Base-by-base conservation (phyloP, 2,888 invertebrate genomes). In the Pollenia labialis region DNA sequence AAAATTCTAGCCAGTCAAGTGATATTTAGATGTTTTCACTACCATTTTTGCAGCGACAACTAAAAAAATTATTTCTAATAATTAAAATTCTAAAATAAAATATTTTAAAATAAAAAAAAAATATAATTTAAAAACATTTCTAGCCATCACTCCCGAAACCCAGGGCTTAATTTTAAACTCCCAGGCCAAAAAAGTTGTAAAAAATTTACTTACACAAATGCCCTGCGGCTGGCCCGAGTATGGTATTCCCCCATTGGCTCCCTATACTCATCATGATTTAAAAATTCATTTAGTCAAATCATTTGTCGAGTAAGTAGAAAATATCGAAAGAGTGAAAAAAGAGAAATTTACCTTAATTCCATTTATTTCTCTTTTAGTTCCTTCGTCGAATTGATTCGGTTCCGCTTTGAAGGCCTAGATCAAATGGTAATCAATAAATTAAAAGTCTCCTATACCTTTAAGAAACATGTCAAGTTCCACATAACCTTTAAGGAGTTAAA, bases 201-300 rank as follows among this genome's bases (percentile, higher is more conserved):
- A 88, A 4, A 89, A 90, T 42, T 10, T 90, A 11, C 10, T 91
- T 46, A 80, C 89, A 3, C 91, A 92, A 76, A 88, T 92, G 89
- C 92, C 92, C 48, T 92, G 92, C 54, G 92, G 92, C n/a, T 92
- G 90, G 85, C 91, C 91, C 4, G 87, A 90, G 46, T 89, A 90
- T 66, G 91, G 90, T 16, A 85, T 92, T n/a, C 92, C 92, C 0
- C 91, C 92, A 16, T 66, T 92, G 72, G 92, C 92, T 8, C 92
- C 92, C 71, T 92, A 92, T 32, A 92, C 91, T 16, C 91, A 92
- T 85, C 89, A 91, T n/a, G 89, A 91, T 69, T 72, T 91, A 44
- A 87, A 89, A n/a, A 74, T 92, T 1, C 88, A 91, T 58, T 58
- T 91, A 52, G 88, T 88, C 4, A 60, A 89, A 80, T 90, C 90